Evolutionary conservation across 2,888 invertebrate species (phyloP).

Genomic region (Perizoma flavofasciatum): DNA sequence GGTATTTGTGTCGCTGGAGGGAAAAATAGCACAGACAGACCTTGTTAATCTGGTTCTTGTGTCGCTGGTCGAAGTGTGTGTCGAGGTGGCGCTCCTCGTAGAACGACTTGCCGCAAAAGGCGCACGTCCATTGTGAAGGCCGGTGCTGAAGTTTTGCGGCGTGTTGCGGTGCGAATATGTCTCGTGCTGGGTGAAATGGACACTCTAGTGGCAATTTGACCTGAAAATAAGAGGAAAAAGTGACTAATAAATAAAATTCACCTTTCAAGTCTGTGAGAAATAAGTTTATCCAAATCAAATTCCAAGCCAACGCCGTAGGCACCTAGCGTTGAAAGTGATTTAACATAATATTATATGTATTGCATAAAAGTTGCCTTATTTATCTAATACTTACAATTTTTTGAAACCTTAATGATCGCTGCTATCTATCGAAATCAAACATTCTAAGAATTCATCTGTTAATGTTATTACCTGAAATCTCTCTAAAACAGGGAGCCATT

Average conservation of each 20-base stretch:
- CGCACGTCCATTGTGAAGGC: slow-evolving; percentile 95
- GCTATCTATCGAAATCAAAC: too few species aligned
- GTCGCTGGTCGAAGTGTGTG: slow-evolving; percentile 94
- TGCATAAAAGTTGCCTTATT: too few species aligned
- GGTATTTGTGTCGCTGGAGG: too few species aligned
- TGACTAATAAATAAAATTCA: too few species aligned
- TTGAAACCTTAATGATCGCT: too few species aligned
- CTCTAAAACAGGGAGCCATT: slow-evolving; percentile 95
- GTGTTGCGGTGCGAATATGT: slow-evolving; percentile 94
- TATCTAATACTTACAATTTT: too few species aligned
- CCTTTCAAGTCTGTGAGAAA: too few species aligned
- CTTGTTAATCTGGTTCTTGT: slow-evolving; percentile 93
- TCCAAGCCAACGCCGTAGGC: too few species aligned
- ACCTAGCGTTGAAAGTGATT: too few species aligned
- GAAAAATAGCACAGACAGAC: slow-evolving; percentile 59
- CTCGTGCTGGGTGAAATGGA: slow-evolving; percentile 94
- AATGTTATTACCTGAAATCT: slow-evolving; percentile 87
- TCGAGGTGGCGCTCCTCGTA: slow-evolving; percentile 94
- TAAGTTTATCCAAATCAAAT: too few species aligned
- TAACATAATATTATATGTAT: too few species aligned
- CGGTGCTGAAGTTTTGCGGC: slow-evolving; percentile 93
- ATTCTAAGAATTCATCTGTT: too few species aligned
- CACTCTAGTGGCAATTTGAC: slow-evolving; percentile 94
- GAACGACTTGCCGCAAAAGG: slow-evolving; percentile 95
- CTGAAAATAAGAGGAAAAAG: slow-evolving; percentile 47